These are phyloP conservation scores for Epinotia brunnichana DNA, from an alignment of 2,888 invertebrate species.

Conservation along the genomic window DNA sequence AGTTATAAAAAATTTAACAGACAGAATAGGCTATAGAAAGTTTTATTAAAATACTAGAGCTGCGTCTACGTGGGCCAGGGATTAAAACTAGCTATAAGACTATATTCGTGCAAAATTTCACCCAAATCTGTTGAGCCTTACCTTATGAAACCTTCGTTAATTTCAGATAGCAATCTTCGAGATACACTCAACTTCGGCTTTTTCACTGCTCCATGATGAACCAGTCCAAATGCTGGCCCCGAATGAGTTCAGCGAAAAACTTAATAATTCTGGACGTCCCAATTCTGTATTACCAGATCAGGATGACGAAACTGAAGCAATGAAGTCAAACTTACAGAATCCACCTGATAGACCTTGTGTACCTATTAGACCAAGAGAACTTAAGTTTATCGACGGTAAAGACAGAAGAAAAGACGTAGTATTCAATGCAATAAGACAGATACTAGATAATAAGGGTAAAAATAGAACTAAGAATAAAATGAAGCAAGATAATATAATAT, in stretches of 20 bases:
- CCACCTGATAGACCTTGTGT: too few relatives aligned
- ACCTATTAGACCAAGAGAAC: too few relatives aligned
- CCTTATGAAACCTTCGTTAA: background rate
- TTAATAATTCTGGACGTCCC: background rate
- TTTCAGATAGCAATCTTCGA: background rate
- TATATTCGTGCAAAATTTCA: too few relatives aligned
- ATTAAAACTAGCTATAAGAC: too few relatives aligned
- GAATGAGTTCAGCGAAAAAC: background rate
- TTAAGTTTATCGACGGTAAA: background rate
- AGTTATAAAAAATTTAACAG: too few relatives aligned
- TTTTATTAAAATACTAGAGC: too few relatives aligned
- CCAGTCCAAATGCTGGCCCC: background rate
- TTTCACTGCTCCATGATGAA: background rate
- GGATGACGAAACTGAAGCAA: background rate
- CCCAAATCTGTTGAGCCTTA: too few relatives aligned
- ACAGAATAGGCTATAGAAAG: too few relatives aligned
- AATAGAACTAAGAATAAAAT: background rate
- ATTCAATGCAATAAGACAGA: background rate
- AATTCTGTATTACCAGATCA: background rate
- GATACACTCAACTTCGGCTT: background rate
- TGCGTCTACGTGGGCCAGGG: too few relatives aligned
- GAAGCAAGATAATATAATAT: background rate
- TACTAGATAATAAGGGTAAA: background rate
- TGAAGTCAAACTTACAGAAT: background rate
- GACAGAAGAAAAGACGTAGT: background rate